These are phyloP conservation scores for Ornithorhynchus anatinus DNA, from an alignment of 2,113 vertebrate species.

Conservation along the genomic window DNA sequence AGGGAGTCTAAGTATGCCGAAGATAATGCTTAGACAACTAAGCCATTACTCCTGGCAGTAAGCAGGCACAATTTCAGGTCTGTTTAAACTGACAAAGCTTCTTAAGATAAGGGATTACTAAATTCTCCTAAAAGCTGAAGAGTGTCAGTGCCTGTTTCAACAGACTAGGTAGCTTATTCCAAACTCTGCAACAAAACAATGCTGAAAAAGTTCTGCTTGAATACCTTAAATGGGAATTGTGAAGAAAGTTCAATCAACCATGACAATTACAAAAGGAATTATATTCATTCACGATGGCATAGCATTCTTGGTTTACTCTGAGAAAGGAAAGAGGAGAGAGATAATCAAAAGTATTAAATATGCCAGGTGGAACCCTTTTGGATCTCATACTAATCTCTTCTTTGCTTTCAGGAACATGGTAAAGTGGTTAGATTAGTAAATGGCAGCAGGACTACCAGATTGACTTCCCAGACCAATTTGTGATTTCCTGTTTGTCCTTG, in stretches of 20 bases:
- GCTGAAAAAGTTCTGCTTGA: slow-evolving; percentile 22
- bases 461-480: slow-evolving; percentile 16
- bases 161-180: slow-evolving; percentile 1
- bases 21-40: slow-evolving; percentile 4
- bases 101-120: slow-evolving; percentile 28
- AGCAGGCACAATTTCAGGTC: not conserved
- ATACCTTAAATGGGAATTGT: not conserved
- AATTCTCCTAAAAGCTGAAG: not conserved
- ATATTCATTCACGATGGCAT: not conserved
- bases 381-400: slow-evolving; percentile 38
- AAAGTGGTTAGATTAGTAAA: not conserved
- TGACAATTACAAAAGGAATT: not conserved
- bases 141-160: not conserved
- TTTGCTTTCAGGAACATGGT: slow-evolving; percentile 20
- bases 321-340: not conserved
- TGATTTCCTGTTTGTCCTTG: slow-evolving; percentile 42
- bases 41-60: not conserved
- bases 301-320: not conserved
- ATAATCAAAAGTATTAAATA: not conserved
- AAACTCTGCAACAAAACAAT: no score
- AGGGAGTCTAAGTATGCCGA: slow-evolving; percentile 26
- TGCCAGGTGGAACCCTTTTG: not conserved
- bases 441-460: not conserved
- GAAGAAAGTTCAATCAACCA: slow-evolving; percentile 4
- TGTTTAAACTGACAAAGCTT: slow-evolving; percentile 11